Percentiles rank a stretch among this genome's conserved stretches.
Evolutionary conservation across 2,113 vertebrate genomes (phyloP).

Genomic region (Bothrops jararaca): DNA sequence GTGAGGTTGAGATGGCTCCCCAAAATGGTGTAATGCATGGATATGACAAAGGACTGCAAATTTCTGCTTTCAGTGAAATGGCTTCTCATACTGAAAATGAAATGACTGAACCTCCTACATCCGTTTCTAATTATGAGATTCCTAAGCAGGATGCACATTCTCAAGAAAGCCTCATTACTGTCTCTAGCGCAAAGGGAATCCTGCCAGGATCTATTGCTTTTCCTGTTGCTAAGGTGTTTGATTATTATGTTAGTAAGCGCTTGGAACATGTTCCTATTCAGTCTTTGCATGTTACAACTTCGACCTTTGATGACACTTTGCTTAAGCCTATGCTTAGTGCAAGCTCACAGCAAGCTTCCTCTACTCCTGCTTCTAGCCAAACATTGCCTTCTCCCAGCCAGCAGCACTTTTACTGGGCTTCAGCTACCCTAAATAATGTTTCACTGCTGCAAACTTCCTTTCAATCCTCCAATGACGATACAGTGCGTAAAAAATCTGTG

Average conservation of each 20-base stretch:
- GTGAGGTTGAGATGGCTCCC: conserved; percentile 59
- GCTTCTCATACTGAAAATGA: conserved; percentile 65
- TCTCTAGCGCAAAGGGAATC: conserved; percentile 68
- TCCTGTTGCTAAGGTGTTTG: conserved; percentile 64
- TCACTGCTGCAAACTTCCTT: conserved; percentile 66
- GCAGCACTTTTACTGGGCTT: conserved; percentile 59
- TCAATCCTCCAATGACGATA: conserved; percentile 64
- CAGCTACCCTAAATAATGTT: conserved; percentile 69
- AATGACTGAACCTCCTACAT: conserved; percentile 55
- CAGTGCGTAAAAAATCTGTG: conserved; percentile 63
- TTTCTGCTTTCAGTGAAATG: conserved; percentile 68
- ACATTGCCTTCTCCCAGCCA: conserved; percentile 65
- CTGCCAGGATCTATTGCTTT: conserved; percentile 67
- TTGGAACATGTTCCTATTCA: conserved; percentile 69
- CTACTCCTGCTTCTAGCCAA: conserved; percentile 71
- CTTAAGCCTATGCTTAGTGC: conserved; percentile 68
- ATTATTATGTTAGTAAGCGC: conserved; percentile 64
- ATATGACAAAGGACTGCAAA: conserved; percentile 68
- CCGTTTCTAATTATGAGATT: conserved; percentile 54
- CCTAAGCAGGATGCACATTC: conserved; percentile 59
- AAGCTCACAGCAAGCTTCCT: conserved; percentile 64
- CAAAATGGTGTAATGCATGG: conserved; percentile 60
- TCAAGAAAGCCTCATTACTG: conserved; percentile 61
- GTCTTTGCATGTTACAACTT: conserved; percentile 64
- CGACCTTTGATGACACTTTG: conserved; percentile 66